These are phyloP conservation scores for Agelaius phoeniceus DNA, from an alignment of 2,113 vertebrate genomes.

Conservation along the genomic window DNA sequence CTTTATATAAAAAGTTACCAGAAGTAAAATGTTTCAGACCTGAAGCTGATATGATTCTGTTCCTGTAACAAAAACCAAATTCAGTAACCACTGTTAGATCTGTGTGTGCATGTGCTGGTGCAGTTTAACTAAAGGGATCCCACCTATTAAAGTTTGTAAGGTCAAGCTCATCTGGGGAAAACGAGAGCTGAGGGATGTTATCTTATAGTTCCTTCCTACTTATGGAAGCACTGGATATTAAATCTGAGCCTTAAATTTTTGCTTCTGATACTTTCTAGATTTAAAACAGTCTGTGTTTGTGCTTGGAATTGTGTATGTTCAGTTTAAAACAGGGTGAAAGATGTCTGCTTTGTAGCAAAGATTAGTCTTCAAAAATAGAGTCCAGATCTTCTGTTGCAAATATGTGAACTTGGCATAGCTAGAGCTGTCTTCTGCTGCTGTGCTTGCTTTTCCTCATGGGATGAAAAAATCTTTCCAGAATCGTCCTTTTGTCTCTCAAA, in stretches of 20 bases:
- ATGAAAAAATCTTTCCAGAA: neutral
- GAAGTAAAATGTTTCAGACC: neutral
- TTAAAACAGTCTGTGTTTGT: neutral
- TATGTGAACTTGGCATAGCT: neutral
- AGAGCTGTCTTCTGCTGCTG: neutral
- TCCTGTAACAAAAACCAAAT: neutral
- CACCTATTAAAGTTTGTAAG: neutral
- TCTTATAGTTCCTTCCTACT: neutral
- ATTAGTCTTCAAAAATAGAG: neutral
- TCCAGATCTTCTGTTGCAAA: neutral
- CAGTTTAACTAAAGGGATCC: neutral
- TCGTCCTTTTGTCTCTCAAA: neutral
- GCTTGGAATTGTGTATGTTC: neutral
- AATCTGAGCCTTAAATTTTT: neutral
- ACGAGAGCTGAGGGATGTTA: neutral
- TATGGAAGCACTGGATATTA: neutral
- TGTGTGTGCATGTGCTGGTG: neutral
- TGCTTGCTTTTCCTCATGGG: neutral
- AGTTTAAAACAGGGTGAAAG: neutral
- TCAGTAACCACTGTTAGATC: neutral
- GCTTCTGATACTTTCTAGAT: neutral
- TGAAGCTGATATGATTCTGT: neutral
- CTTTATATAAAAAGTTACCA: neutral
- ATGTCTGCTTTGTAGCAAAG: neutral
- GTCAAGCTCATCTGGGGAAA: neutral